Conservation (phyloP, 2,888 invertebrate genomes). For the Phyllotreta cruciferae region DNA sequence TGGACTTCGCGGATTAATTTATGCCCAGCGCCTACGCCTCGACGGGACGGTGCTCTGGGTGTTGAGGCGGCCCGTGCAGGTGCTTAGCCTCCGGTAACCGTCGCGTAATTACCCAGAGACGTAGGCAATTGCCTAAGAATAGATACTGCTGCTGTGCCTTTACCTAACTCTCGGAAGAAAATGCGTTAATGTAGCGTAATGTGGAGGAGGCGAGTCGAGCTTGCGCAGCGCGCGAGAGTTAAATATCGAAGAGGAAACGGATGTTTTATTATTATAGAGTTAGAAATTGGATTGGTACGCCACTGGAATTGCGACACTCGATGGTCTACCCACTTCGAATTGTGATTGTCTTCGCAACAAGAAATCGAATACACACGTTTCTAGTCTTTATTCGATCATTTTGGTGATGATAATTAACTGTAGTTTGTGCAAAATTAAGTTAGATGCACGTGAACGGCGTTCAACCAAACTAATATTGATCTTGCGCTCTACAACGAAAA, state of each 20-base stretch:
- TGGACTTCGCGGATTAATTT: constrained; percentile 27
- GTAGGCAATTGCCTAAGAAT: constrained; percentile 30
- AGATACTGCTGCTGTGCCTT: too few relatives aligned
- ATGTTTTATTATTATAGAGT: too few relatives aligned
- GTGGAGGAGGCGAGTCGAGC: too few relatives aligned
- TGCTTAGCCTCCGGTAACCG: constrained; percentile 47
- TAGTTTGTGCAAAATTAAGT: too few relatives aligned
- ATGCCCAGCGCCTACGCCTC: constrained; percentile 33
- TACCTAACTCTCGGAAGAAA: too few relatives aligned
- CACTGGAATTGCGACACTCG: constrained; percentile 16
- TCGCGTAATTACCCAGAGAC: constrained; percentile 44
- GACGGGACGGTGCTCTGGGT: constrained; percentile 28
- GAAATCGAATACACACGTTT: constrained; percentile 18
- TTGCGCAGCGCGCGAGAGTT: too few relatives aligned
- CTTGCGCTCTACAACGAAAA: too few relatives aligned
- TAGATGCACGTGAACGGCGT: too few relatives aligned
- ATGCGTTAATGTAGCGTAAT: too few relatives aligned
- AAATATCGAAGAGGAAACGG: too few relatives aligned
- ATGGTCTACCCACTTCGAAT: constrained; percentile 9
- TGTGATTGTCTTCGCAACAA: constrained; percentile 17
- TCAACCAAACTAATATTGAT: too few relatives aligned
- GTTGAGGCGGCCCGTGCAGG: constrained; percentile 46
- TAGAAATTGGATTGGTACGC: constrained; percentile 11
- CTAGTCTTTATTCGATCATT: background rate
- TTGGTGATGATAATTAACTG: constrained; percentile 16